phyloP scores from a whole-genome alignment of 2,113 vertebrate species.

The Podarcis raffonei region DNA sequence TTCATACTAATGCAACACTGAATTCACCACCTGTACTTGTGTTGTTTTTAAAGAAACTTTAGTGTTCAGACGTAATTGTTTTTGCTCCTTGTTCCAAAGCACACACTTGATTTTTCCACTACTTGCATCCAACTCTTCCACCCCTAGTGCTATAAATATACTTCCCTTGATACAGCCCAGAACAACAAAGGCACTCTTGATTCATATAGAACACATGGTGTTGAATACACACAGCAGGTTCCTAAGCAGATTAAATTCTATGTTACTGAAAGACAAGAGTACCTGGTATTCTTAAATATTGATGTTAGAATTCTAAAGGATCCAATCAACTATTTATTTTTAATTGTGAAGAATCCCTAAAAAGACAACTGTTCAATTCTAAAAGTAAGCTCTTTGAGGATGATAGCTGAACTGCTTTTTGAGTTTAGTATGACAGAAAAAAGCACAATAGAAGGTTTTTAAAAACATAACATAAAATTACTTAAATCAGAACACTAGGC shows the following conservation, averaged over 20 bases:
- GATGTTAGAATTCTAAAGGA: neutral
- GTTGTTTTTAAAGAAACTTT: neutral
- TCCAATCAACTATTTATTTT: neutral
- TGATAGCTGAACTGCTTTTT: neutral
- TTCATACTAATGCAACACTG: too few species aligned
- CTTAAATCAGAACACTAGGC: neutral
- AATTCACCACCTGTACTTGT: too few species aligned
- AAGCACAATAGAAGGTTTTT: neutral
- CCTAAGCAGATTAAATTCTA: conserved; percentile 47
- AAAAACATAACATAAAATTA: neutral
- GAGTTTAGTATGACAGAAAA: neutral
- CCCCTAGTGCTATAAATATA: conserved; percentile 60
- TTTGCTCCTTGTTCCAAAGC: conserved; percentile 39
- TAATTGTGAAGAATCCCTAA: neutral
- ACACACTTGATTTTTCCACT: conserved; percentile 47
- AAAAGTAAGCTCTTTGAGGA: neutral
- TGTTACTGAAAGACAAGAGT: conserved; percentile 46
- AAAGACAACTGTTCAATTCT: neutral
- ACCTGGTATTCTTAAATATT: conserved; percentile 1
- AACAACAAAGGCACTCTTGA: conserved; percentile 56
- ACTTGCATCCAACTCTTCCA: conserved; percentile 31
- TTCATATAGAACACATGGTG: conserved; percentile 46
- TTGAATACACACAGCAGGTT: conserved; percentile 52
- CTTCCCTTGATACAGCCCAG: conserved; percentile 43
- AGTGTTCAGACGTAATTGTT: neutral